phyloP scores from a whole-genome alignment of 2,797 vertebrate species.

The Poecilia gillii region DNA sequence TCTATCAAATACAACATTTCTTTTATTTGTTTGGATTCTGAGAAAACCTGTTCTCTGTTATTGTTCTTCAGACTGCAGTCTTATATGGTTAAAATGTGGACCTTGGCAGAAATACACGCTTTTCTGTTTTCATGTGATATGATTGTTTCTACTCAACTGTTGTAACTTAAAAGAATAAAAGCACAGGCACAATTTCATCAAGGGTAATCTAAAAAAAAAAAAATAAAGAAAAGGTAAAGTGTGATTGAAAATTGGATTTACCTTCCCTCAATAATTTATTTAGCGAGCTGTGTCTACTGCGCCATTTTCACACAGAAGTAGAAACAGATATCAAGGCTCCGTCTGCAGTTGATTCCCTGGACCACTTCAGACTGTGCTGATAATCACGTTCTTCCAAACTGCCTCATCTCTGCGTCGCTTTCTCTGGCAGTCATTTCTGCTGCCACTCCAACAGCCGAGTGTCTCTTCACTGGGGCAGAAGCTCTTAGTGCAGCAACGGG shows the following conservation, averaged over 20 bases:
- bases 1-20: constrained; percentile 6
- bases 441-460: constrained; percentile 52
- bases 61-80: constrained; percentile 38
- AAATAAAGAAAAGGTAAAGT: constrained; percentile 28
- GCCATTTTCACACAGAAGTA: constrained; percentile 21
- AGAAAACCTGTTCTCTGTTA: constrained; percentile 11
- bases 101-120: constrained; percentile 20
- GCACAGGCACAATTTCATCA: constrained; percentile 8
- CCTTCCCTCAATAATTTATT: constrained; percentile 21
- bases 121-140: constrained; percentile 35
- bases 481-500: constrained; percentile 47
- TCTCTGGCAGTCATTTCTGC: constrained; percentile 37
- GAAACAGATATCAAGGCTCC: constrained; percentile 26
- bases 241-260: constrained; percentile 43
- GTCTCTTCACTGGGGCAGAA: constrained; percentile 51
- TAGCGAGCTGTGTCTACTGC: constrained; percentile 31
- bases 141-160: constrained; percentile 28
- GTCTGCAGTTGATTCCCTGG: constrained; percentile 42
- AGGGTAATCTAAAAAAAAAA: constrained; percentile 10
- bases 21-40: constrained; percentile 16
- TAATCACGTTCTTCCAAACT: constrained; percentile 47
- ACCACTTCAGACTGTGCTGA: constrained; percentile 42
- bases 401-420: constrained; percentile 37
- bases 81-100: constrained; percentile 25
- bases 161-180: constrained; percentile 24